Conservation (phyloP, 2,888 invertebrate species). For the Eupithecia exiguata region DNA sequence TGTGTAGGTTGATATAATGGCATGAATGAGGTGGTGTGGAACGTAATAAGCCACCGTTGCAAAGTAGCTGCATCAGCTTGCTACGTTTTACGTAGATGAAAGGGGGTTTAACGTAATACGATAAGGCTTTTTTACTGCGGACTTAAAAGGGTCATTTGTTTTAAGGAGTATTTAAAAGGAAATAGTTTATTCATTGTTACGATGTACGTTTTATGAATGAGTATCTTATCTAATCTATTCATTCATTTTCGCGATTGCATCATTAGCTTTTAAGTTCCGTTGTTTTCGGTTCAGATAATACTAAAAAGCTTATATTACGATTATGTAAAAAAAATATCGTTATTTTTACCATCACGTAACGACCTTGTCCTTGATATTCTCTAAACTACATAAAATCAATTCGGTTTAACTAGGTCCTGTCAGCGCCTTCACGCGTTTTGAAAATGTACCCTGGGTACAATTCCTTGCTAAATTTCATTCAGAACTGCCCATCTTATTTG, state of each 20-base stretch:
- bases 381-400: background rate
- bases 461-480: background rate
- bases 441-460: background rate
- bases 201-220: background rate
- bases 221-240: background rate
- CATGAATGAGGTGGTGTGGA: constrained; percentile 39
- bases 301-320: background rate
- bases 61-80: constrained; percentile 32
- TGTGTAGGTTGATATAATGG: constrained; percentile 33
- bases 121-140: constrained; percentile 9
- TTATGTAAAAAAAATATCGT: background rate
- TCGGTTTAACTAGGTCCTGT: background rate
- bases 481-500: background rate
- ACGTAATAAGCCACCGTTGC: constrained; percentile 32
- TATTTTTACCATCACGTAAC: background rate
- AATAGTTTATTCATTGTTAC: background rate
- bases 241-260: background rate
- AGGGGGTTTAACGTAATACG: constrained; percentile 5
- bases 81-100: constrained; percentile 18
- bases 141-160: background rate
- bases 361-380: background rate
- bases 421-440: background rate
- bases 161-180: background rate
- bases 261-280: background rate
- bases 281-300: background rate